Base-by-base conservation (phyloP, 2,113 vertebrate species). In the Alaudala cheleensis region DNA sequence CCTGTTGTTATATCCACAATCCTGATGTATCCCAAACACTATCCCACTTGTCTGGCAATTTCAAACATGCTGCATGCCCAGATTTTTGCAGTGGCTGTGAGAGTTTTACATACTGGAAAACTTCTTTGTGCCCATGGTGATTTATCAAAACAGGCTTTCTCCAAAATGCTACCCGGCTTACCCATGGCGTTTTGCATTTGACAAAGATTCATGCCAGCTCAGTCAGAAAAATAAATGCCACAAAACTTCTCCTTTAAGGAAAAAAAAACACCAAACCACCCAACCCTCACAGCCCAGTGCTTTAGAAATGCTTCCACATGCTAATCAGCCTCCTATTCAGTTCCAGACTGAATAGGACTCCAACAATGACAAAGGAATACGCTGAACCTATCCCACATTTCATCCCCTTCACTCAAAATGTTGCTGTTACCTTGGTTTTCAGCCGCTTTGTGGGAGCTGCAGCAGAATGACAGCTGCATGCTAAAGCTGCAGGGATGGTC, bases 271-370 rank as follows among this genome's bases (percentile, higher is more conserved):
- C 14, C 47, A 74, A 84, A 49, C 34, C 54, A 87, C 40, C 70
- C 65, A 95, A 81, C 56, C 72, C 96, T 93, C 86, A 26, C 86
- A 95, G 95, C 64, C 86, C 95, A 95, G 70, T 44, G 92, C 96
- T 97, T 97, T 97, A 97, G 96, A 97, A 93, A 94, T 95, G 97
- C 95, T 97, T 97, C 97, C 95, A 97, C 96, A 98, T 97, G 97
- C 97, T 98, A 98, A 98, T 98, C 96, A 97, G 96, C 71, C 95
- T 92, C 90, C 97, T 96, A 98, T 98, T 98, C 97, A 98, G 96
- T 87, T 92, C 93, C 91, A 95, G 67, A 90, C 92, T 98, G 98
- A 98, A 98, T 97, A 97, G 97, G 81, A 90, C 92, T 90, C 90
- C 94, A 93, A 98, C 97, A 98, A 98, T 96, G 97, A 97, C 97